Evolutionary conservation across 2,797 vertebrate species (phyloP).

Genomic region (Enteromius treurensis): DNA sequence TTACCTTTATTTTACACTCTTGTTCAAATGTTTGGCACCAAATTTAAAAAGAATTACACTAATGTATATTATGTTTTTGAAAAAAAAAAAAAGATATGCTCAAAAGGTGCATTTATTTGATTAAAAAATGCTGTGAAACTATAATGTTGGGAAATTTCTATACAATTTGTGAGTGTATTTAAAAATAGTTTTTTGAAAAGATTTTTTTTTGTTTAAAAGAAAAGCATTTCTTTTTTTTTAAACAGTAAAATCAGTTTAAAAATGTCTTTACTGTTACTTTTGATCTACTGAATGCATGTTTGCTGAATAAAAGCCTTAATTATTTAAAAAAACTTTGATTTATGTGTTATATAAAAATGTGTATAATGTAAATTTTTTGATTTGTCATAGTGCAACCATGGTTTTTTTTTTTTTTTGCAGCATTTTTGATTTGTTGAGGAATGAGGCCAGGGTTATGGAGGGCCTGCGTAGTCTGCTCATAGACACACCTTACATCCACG

Average conservation of each 20-base stretch:
- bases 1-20: background rate
- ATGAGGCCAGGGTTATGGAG: constrained; percentile 94
- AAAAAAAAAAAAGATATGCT: background rate
- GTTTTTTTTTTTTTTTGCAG: constrained; percentile 67
- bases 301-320: background rate
- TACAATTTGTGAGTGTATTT: background rate
- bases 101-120: background rate
- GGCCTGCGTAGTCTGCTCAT: constrained; percentile 92
- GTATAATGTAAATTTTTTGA: background rate
- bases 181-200: background rate
- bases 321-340: background rate
- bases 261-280: background rate
- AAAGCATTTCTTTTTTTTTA: background rate
- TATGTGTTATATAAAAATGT: background rate
- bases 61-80: background rate
- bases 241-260: background rate
- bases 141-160: background rate
- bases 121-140: background rate
- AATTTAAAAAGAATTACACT: background rate
- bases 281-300: too few species aligned
- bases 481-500: constrained; percentile 88
- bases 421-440: constrained; percentile 89
- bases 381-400: background rate
- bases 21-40: background rate
- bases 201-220: background rate